Evolutionary conservation across 2,797 vertebrate genomes (phyloP).

Genomic region (Austrolebias charrua): DNA sequence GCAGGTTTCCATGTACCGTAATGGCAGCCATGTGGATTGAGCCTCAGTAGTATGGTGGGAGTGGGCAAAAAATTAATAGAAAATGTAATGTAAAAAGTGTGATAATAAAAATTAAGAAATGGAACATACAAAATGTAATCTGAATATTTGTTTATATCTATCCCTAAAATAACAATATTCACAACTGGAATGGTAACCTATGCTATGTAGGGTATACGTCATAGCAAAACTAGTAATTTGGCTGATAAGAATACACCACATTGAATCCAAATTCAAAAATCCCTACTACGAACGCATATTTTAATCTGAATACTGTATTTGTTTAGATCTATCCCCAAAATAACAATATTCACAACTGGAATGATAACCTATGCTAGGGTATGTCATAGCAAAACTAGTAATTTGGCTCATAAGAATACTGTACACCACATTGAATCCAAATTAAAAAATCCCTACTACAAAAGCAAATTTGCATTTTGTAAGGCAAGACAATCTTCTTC

Average conservation of each 20-base stretch:
- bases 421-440: neutral
- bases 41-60: neutral
- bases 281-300: neutral
- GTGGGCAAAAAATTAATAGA: neutral
- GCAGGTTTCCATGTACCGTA: neutral
- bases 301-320: too few species aligned
- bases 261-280: neutral
- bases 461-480: constrained; percentile 6
- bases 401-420: too few species aligned
- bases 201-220: neutral
- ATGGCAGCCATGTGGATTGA: neutral
- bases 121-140: too few species aligned
- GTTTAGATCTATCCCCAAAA: too few species aligned
- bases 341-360: too few species aligned
- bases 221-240: neutral
- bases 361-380: neutral
- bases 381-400: neutral
- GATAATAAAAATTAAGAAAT: too few species aligned
- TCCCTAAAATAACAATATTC: too few species aligned
- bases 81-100: neutral
- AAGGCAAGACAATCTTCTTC: constrained; percentile 22
- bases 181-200: too few species aligned
- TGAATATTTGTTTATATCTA: too few species aligned
- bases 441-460: neutral
- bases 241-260: neutral